Conservation (phyloP, 2,113 vertebrate species). For the Myxocyprinus asiaticus region DNA sequence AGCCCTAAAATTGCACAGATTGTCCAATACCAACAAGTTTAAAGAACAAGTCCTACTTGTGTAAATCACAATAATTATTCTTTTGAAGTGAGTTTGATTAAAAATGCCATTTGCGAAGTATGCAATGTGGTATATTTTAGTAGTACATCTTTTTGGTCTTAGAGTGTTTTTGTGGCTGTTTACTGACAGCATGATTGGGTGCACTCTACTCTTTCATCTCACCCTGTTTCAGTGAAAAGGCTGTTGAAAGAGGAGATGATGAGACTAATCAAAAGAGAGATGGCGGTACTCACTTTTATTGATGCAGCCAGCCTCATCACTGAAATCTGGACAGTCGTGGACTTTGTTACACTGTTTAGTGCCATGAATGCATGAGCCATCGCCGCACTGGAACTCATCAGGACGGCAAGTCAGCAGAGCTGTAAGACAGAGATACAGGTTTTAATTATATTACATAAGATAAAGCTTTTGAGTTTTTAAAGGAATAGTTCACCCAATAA, state of each 20-base stretch:
- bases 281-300: conserved; percentile 75
- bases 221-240: conserved; percentile 1
- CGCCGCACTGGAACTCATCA: conserved; percentile 91
- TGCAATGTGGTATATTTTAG: not conserved
- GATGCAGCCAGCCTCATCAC: conserved; percentile 89
- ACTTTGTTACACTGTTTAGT: conserved; percentile 89
- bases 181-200: conserved; percentile 14
- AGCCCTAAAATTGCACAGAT: too few relatives aligned
- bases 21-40: too few relatives aligned
- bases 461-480: too few relatives aligned
- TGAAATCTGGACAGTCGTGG: conserved; percentile 88
- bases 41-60: not conserved
- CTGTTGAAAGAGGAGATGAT: not conserved
- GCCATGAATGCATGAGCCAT: conserved; percentile 89
- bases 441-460: not conserved
- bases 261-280: not conserved
- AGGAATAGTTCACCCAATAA: too few relatives aligned
- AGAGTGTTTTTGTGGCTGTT: not conserved
- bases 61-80: not conserved
- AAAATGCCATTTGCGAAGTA: too few relatives aligned
- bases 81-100: too few relatives aligned
- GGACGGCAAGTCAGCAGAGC: conserved; percentile 86
- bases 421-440: conserved; percentile 56
- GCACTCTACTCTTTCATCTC: conserved; percentile 16
- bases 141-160: conserved; percentile 17